phyloP scores from a whole-genome alignment of 2,888 invertebrate species.

The Lamproptera curius region DNA sequence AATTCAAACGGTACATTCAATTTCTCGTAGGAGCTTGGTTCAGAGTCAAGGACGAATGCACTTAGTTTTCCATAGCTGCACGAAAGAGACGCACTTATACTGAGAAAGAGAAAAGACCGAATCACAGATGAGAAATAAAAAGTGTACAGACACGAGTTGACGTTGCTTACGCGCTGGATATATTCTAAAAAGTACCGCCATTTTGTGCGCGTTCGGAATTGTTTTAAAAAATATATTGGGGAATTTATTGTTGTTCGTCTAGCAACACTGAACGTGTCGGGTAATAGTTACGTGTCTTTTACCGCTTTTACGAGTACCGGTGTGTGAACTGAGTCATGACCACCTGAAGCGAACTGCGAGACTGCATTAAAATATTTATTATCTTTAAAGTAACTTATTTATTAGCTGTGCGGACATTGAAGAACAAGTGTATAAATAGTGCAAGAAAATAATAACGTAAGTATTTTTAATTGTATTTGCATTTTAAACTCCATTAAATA shows the following conservation, averaged over 20 bases:
- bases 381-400: too few relatives aligned
- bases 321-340: constrained; percentile 24
- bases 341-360: constrained; percentile 14
- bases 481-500: too few relatives aligned
- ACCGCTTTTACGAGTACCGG: constrained; percentile 22
- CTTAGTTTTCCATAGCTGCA: constrained; percentile 39
- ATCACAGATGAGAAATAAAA: constrained; percentile 48
- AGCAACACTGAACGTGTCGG: constrained; percentile 40
- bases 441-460: too few relatives aligned
- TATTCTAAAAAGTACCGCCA: constrained; percentile 26
- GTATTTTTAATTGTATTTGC: too few relatives aligned
- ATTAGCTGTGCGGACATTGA: too few relatives aligned
- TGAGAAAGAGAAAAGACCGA: constrained; percentile 37
- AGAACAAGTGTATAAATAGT: too few relatives aligned
- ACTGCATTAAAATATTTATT: too few relatives aligned
- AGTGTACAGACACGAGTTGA: constrained; percentile 39
- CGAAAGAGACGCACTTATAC: constrained; percentile 37
- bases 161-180: constrained; percentile 49
- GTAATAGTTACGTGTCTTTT: constrained; percentile 44
- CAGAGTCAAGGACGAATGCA: constrained; percentile 70
- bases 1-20: constrained; percentile 62
- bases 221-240: constrained; percentile 26
- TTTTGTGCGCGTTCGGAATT: constrained; percentile 20
- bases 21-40: constrained; percentile 46
- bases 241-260: constrained; percentile 28